Percentiles rank a stretch among this genome's conserved stretches.
Evolutionary conservation across 2,888 invertebrate genomes (phyloP).

Genomic region (Apotomis capreana): DNA sequence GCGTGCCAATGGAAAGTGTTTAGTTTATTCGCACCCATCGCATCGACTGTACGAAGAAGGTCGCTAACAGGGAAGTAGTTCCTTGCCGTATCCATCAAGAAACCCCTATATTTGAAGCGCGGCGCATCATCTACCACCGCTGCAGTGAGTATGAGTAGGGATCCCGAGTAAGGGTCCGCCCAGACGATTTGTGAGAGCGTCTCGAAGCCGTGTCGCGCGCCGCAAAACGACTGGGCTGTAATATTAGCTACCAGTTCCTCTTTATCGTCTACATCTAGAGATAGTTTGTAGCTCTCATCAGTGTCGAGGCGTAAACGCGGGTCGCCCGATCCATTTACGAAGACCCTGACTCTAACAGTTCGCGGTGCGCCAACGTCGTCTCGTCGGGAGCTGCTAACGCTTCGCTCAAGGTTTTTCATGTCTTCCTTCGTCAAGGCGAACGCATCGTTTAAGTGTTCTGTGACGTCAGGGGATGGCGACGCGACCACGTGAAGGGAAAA

Average conservation of each 20-base stretch:
- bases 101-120: constrained; percentile 89
- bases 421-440: constrained; percentile 80
- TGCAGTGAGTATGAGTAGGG: constrained; percentile 85
- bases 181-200: constrained; percentile 91
- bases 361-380: constrained; percentile 61
- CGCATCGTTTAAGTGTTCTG: constrained; percentile 75
- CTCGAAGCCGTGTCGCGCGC: constrained; percentile 90
- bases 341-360: constrained; percentile 77
- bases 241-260: constrained; percentile 83
- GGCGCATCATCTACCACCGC: constrained; percentile 91
- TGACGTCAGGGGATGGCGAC: constrained; percentile 67
- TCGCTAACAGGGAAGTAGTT: constrained; percentile 92
- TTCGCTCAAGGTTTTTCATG: constrained; percentile 73
- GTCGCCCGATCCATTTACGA: constrained; percentile 80
- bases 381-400: constrained; percentile 50
- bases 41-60: constrained; percentile 89
- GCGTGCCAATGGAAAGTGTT: constrained; percentile 98
- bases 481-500: constrained; percentile 74
- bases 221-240: constrained; percentile 87
- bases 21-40: constrained; percentile 94
- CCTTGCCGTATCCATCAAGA: constrained; percentile 95
- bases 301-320: constrained; percentile 85
- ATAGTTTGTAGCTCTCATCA: constrained; percentile 89
- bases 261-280: constrained; percentile 73
- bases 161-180: constrained; percentile 87